Base-by-base conservation (phyloP, 1,140 invertebrate species). In the Hycleus cichorii region DNA sequence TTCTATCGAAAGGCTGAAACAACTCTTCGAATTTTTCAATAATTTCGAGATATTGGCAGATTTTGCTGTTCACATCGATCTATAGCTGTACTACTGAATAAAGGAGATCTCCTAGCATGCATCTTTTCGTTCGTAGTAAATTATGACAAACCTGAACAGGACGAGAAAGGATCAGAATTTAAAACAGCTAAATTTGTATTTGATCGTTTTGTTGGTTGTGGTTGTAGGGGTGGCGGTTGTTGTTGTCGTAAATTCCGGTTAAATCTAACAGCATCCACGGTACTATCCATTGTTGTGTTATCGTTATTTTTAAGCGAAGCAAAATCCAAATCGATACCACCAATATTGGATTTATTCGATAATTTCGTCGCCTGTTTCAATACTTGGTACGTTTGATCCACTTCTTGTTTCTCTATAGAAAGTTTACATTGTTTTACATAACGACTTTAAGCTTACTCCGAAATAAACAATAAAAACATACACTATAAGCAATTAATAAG, bases 281-380 rank as follows among this genome's bases (percentile, higher is more conserved):
- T 76, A 70, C 70, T 74, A 70, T 60, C 61, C 12, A 63, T 62
- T 24, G 64, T 39, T 24, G 64, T 32, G 50, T 58, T 32, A 32
- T 32, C 32, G 4, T 4, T 4, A 32, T 32, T 32, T 32, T 32
- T 32, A 4, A 32, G 2, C 7, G 32, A 32, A 5, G 7, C 32
- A 32, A 32, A 32, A 32, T 32, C 32, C 32, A 32, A 32, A 32
- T 32, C 32, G 2, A 18, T 18, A 32, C 32, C 7, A 5, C 4
- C 32, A 32, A 32, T 32, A 32, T 74, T 78, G 80, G 69, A 32
- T 32, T 67, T 75, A 62, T 69, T 74, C 40, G 82, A 82, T 74
- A 93, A 86, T 81, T 93, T 90, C 67, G 88, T 88, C 67, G 90
- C 91, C 77, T 92, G 88, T 81, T 93, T 93, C 79, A 95, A 82